Conservation (phyloP, 2,888 invertebrate genomes). For the Imbricaverruca yamaguchii region DNA sequence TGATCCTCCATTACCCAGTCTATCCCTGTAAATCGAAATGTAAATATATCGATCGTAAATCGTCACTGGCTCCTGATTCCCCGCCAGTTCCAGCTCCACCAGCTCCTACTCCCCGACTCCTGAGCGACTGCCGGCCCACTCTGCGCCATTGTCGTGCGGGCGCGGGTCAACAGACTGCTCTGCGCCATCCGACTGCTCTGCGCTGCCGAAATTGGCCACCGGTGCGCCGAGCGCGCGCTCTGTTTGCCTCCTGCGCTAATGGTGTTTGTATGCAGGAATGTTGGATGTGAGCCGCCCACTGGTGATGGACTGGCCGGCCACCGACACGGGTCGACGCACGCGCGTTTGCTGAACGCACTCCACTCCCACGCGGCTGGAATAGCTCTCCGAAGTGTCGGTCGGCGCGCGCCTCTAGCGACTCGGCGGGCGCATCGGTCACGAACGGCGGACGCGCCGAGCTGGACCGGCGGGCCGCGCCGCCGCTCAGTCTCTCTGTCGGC, state of each 20-base stretch:
- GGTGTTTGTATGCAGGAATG: conserved; percentile 20
- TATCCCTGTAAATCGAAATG: too few species aligned
- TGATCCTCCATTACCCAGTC: too few species aligned
- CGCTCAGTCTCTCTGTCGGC: not conserved
- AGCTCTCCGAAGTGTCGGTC: conserved; percentile 1
- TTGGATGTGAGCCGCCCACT: not conserved
- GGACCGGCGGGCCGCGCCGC: not conserved
- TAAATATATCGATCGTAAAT: too few species aligned
- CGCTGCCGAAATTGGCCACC: conserved; percentile 4
- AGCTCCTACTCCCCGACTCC: too few species aligned
- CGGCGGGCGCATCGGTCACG: too few species aligned
- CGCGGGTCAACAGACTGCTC: not conserved
- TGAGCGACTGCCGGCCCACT: too few species aligned
- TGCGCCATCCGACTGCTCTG: too few species aligned
- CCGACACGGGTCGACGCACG: not conserved
- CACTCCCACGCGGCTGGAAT: conserved; percentile 4
- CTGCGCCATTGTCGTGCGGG: not conserved
- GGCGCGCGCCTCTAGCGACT: not conserved
- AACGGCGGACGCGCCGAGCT: not conserved
- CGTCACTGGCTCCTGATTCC: too few species aligned
- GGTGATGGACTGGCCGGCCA: not conserved
- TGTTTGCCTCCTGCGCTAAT: conserved; percentile 12
- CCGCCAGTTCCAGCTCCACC: too few species aligned
- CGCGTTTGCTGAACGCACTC: conserved; percentile 12
- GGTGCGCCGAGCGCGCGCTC: not conserved